Evolutionary conservation across 1,140 invertebrate genomes (phyloP), one percentile per base, ranked within the genome.

Genomic region (Palaemon carinicauda): DNA sequence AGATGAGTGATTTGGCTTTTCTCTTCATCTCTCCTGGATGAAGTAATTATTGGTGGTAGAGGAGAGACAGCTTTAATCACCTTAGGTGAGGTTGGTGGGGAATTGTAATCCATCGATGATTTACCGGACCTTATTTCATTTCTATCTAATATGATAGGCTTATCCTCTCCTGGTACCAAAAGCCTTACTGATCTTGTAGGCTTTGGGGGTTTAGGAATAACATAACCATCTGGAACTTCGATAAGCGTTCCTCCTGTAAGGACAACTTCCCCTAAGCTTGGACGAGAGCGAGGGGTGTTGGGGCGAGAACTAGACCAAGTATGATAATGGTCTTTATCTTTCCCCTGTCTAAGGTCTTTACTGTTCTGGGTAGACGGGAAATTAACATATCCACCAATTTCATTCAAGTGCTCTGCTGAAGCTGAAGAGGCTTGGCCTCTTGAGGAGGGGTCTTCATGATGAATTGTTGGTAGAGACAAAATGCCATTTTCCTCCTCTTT

Each of bases 171-270:
- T 7, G 21, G 75, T 7, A 80, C 77, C 41, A 86, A 29, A 14
- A 80, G 60, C 50, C 41, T 86, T 19, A 86, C 52, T 15, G 69
- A 73, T 19, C 31, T 33, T 2, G 77, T 31, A 3, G 83, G 83
- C 73, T 86, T 86, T 27, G 83, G 83, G n/a, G 83, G 27, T 19
- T 80, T 79, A 3, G 83, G 83, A 15, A 80, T 50, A 7, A 86
- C 77, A 41, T 86, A 86, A 0, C 83, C 83, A 19, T 86, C 83
- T 9, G 83, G 83, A 12, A 86, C 83, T 31, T 86, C 83, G 51
- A 86, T 86, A 0, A 86, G 77, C 4, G 83, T 86, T 27, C 83
- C 83, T 1, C 83, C 83, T 5, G 77, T 80, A 2, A 86, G 75
- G 17, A 86, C 77, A n/a, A 86, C 78, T 19, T 86, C 83, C 12